Evolutionary conservation across 2,113 vertebrate species (phyloP), one percentile per base, ranked within the genome.

Genomic region (Ophthalmolycus amberensis): DNA sequence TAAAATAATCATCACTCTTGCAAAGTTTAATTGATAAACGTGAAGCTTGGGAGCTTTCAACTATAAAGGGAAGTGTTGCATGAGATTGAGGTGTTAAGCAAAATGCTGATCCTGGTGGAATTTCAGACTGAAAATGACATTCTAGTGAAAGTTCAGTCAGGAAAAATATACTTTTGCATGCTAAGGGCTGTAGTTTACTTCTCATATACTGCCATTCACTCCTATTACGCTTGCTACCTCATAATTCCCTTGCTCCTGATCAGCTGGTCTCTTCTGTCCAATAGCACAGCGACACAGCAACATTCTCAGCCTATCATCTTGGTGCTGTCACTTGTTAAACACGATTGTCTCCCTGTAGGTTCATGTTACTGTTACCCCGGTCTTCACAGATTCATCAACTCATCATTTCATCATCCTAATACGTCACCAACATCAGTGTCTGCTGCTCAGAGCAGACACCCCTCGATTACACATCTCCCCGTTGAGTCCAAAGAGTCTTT

Each of bases 21-120:
- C 12, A 15, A 63, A 75, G 64, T 79, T 18, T 72, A 78, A 71
- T 48, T 71, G 77, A 77, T 84, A 16, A 38, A 79, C 52, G 77
- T 56, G 68, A 64, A 44, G 60, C 71, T 29, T 50, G 18, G 62
- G 1, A 7, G 27, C 29, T 4, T 80, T n/a, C 74, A 60, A 44
- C 44, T 78, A 50, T 6, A 78, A 54, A 58, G 74, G 16, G 37
- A 77, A 77, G 14, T 60, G 66, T 54, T 73, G 66, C 73, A 63
- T 60, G 63, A 32, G 38, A 77, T 68, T 6, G 37, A 22, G n/a
- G 56, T 48, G 32, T 59, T 18, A 44, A 29, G 58, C 38, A 48
- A 70, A 60, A 6, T n/a, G 71, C 25, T 7, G 44, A 22, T 15
- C 29, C 56, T 29, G 56, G n/a, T 15, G 60, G 6, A 9, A 60